Base-by-base conservation (phyloP, 1,140 invertebrate genomes). In the Drosophila repletoides region DNA sequence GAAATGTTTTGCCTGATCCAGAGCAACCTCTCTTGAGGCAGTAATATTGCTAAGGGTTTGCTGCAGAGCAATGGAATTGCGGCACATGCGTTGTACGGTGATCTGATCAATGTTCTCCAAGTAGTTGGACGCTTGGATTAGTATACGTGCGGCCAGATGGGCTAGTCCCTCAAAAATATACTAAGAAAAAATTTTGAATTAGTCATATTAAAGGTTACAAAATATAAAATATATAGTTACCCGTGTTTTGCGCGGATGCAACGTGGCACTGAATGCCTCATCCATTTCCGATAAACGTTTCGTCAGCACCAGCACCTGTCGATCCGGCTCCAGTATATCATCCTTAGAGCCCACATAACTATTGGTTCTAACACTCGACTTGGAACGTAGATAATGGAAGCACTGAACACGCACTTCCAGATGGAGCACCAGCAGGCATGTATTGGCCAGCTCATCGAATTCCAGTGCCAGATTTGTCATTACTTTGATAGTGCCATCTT, bases 151-250 rank as follows among this genome's bases (percentile, higher is more conserved):
- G 36, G 97, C 95, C 7, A 98, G 90, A 90, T 96, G 96, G 2
- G 96, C 97, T 5, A 99, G 91, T 5, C 97, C 97, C 91, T 98
- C 96, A 91, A 99, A 97, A 55, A 99, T 95, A 89, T 98, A 99
- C 94, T 97, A 92, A 48, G 91, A 92, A 72, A 61, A 58, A 22
- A 49, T 5, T 22, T 0, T 10, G 0, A n/a, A 14, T 10, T 17
- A n/a, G 2, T 26, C 7, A 5, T n/a, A 26, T 1, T 15, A 0
- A 0, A 2, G 2, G n/a, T n/a, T n/a, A n/a, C n/a, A n/a, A n/a
- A n/a, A n/a, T n/a, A n/a, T n/a, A n/a, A n/a, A n/a, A 1, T 4
- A 0, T 9, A 7, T 34, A 67, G 63, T 68, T 91, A 94, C 95
- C 91, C 96, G 97, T 31, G 95, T 94, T 84, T 98, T 97, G 26